phyloP scores from a whole-genome alignment of 2,113 vertebrate species.

The Oreochromis niloticus region DNA sequence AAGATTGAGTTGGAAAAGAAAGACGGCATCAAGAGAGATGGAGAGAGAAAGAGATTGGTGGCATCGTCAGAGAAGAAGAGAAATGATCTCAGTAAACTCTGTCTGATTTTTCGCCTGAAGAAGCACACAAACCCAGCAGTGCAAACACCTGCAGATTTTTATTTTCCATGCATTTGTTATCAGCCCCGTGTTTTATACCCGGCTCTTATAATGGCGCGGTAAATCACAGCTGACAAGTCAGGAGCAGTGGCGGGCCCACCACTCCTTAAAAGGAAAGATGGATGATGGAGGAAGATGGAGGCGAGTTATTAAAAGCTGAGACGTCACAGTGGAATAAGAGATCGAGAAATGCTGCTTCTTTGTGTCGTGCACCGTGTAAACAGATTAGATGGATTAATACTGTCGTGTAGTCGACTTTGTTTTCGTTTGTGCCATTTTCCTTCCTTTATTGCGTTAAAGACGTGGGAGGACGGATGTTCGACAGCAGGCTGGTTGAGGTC shows the following conservation, averaged over 20 bases:
- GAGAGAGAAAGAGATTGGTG: conserved; percentile 20
- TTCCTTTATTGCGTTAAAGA: not conserved
- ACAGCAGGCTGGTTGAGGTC: not conserved
- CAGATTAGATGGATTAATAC: not conserved
- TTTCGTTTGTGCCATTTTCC: not conserved
- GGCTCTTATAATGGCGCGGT: conserved; percentile 36
- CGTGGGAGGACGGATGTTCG: not conserved
- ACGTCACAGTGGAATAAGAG: not conserved
- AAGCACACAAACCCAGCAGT: conserved; percentile 36
- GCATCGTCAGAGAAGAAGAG: conserved; percentile 38
- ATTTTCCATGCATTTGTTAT: conserved; percentile 59
- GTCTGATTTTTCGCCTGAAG: conserved; percentile 26
- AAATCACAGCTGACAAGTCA: conserved; percentile 54
- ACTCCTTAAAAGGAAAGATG: conserved; percentile 16
- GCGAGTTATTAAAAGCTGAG: conserved; percentile 29
- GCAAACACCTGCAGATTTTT: conserved; percentile 56
- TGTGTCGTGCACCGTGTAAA: not conserved
- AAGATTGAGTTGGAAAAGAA: not conserved
- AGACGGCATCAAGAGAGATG: not conserved
- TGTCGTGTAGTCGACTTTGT: not conserved
- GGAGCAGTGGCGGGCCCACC: conserved; percentile 2
- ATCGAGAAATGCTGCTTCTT: not conserved
- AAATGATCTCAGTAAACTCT: conserved; percentile 16
- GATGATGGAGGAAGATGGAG: not conserved
- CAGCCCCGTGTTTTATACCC: conserved; percentile 35